Base-by-base conservation (phyloP, 2,797 vertebrate species). In the Neomorphus geoffroyi region DNA sequence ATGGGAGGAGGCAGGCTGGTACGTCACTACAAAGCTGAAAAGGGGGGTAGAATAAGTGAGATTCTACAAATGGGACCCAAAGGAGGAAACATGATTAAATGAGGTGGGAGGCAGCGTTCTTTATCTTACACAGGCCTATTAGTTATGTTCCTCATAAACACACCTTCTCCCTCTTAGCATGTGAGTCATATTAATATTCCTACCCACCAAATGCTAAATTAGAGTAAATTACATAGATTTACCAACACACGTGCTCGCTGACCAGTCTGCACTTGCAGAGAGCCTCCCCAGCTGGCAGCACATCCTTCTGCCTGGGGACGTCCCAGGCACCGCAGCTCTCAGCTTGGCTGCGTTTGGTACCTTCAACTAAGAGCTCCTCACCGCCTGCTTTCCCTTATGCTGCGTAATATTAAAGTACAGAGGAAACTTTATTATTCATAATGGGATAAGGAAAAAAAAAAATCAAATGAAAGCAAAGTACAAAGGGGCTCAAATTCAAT, bases 201-300 rank as follows among this genome's bases (percentile, higher is more conserved):
- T 90, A 77, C 67, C 69, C 94, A 94, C 78, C 65, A 85, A 95
- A 90, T 22, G 75, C 81, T 90, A 92, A 88, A 86, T 67, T 32
- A 87, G 74, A 77, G 74, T 57, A 71, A 90, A 92, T 87, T n/a
- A 87, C 6, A 35, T 27, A 58, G 41, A 45, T 90, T 88, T 43
- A 35, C 71, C 61, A 61, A 17, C 56, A 41, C 48, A 22, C 39
- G 73, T 71, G 45, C 88, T 72, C 2, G 3, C 65, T 82, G 91
- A 74, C 91, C 86, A 21, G 65, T 78, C 2, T n/a, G 92, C 61
- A 58, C 69, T 84, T 65, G 82, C 91, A 78, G 72, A 66, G 79
- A 66, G 75, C 58, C 77, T 90, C 48, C n/a, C 74, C 64, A 73
- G 53, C 61, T 58, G 86, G 64, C 64, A 93, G 51, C 54, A 22